Evolutionary conservation across 2,888 invertebrate species (phyloP).

Genomic region (Orgyia antiqua): DNA sequence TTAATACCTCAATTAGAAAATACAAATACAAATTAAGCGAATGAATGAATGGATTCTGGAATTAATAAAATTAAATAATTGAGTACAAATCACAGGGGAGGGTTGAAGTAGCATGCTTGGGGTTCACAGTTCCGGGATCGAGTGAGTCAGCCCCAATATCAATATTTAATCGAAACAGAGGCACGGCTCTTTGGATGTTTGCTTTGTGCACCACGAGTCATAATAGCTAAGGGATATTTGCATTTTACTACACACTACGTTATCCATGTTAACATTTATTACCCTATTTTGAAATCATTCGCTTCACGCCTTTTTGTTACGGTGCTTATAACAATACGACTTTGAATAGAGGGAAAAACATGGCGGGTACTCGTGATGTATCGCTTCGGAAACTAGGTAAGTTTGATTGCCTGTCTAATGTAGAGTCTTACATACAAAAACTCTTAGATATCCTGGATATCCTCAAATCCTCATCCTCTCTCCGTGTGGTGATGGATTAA

Average conservation of each 20-base stretch:
- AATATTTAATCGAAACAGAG: constrained; percentile 59
- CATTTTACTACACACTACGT: constrained; percentile 57
- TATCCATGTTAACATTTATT: too few species aligned
- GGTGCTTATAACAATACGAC: too few species aligned
- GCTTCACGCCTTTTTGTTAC: too few species aligned
- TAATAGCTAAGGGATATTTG: constrained; percentile 62
- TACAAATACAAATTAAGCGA: constrained; percentile 13
- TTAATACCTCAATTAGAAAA: constrained; percentile 17
- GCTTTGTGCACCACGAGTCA: constrained; percentile 59
- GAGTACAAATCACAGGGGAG: constrained; percentile 17
- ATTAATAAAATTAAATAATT: constrained; percentile 32
- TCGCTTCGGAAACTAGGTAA: too few species aligned
- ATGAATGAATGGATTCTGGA: constrained; percentile 6
- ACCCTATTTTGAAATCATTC: too few species aligned
- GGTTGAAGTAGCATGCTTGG: constrained; percentile 9
- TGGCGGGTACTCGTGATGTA: too few species aligned
- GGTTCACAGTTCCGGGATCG: constrained; percentile 3
- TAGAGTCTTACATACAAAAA: too few species aligned
- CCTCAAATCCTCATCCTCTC: too few species aligned
- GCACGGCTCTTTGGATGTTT: constrained; percentile 52
- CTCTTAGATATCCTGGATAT: too few species aligned
- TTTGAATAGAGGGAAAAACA: too few species aligned
- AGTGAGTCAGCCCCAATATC: constrained; percentile 39
- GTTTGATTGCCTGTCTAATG: too few species aligned
- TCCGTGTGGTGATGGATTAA: too few species aligned